Conservation (phyloP, 2,113 vertebrate genomes). For the Carassius auratus region DNA sequence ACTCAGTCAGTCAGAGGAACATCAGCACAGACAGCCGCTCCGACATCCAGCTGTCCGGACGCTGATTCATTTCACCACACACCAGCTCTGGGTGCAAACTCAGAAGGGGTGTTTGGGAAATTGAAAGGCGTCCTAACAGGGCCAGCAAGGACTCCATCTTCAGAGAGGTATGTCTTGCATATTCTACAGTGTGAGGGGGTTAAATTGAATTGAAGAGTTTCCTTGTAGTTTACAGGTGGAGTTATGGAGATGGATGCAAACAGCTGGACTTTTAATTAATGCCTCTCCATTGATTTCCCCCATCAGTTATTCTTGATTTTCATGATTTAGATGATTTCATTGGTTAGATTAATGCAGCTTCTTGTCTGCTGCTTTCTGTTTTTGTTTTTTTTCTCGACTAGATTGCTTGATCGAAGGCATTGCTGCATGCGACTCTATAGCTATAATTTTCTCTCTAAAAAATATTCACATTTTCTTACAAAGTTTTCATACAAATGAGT, state of each 20-base stretch:
- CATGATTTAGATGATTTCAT: background rate
- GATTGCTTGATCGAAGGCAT: background rate
- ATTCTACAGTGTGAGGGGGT: background rate
- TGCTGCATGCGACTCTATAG: background rate
- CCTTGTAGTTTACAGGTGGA: background rate
- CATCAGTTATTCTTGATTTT: background rate
- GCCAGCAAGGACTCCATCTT: slow-evolving; percentile 66
- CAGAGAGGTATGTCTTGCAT: slow-evolving; percentile 66
- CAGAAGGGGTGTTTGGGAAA: slow-evolving; percentile 82
- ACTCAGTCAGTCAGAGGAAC: slow-evolving; percentile 62
- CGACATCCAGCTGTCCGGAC: slow-evolving; percentile 65
- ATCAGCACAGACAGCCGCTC: slow-evolving; percentile 67
- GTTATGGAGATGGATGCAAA: background rate
- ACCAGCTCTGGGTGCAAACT: slow-evolving; percentile 81
- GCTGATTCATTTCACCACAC: slow-evolving; percentile 77
- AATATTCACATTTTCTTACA: background rate
- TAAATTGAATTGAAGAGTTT: background rate
- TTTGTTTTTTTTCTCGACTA: background rate
- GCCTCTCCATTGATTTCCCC: background rate
- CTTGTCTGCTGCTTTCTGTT: background rate
- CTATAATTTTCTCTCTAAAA: background rate
- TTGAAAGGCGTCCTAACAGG: slow-evolving; percentile 71
- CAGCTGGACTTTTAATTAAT: background rate
- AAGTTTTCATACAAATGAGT: background rate
- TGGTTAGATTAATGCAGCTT: background rate